Base-by-base conservation (phyloP, 2,113 vertebrate species). In the Phasianus colchicus region DNA sequence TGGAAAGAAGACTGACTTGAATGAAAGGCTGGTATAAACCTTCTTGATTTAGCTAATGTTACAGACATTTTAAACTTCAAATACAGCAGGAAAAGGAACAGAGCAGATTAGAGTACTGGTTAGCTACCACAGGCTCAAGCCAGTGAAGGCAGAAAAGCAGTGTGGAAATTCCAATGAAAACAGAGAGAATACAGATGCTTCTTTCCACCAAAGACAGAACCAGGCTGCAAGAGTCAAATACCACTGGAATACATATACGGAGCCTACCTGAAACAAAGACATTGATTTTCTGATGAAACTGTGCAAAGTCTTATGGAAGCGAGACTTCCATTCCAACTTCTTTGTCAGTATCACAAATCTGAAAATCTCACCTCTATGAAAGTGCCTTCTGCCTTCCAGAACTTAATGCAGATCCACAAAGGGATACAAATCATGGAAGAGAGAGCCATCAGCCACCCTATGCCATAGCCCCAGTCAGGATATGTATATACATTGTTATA, bases 391-490 rank as follows among this genome's bases (percentile, higher is more conserved):
- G 98, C 98, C 96, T 98, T 98, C 98, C 99, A 99, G 91, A 99
- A 84, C 97, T 98, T 98, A 94, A 98, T 96, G 96, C 98, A 96
- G 15, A 99, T 97, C 93, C 99, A 99, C 76, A 99, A 78, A 0
- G 99, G 99, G 91, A 99, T 99, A 89, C 99, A 99, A 61, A 99
- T 96, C 99, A 99, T 99, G 29, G 99, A 99, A 48, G 99, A 99
- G 78, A 99, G 98, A 0, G 99, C 99, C 99, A 99, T 99, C 96
- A 99, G 98, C 99, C 99, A 99, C n/a, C 99, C 99, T 7, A 99
- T 99, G 15, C 98, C 99, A 0, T 99, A 99, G 89, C 99, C 99
- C 99, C 99, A 99, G 97, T 99, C 97, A 2, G 99, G 99, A 90
- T 99, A 99, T 6, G 97, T 98, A 95, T 99, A 99, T n/a, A 99